These are phyloP conservation scores for Pantala flavescens DNA, from an alignment of 1,140 invertebrate species.

Conservation along the genomic window DNA sequence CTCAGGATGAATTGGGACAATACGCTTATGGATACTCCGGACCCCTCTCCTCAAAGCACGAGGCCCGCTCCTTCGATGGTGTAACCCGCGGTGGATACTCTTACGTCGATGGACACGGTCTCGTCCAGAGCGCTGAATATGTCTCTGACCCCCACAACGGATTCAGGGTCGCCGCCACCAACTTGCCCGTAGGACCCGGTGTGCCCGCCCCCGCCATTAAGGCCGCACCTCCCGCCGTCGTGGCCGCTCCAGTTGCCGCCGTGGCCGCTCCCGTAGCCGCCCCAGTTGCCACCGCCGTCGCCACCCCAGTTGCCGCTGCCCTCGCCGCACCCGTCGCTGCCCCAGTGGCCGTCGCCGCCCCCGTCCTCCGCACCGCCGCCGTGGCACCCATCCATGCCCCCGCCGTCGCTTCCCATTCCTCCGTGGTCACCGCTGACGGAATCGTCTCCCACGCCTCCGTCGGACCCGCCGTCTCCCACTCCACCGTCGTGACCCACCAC, in stretches of 20 bases:
- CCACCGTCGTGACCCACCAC: neutral
- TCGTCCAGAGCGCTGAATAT: conserved; percentile 36
- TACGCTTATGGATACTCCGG: conserved; percentile 21
- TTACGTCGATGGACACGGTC: conserved; percentile 25
- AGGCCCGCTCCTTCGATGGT: neutral
- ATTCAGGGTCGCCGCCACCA: conserved; percentile 53
- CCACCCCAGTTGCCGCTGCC: conserved; percentile 19
- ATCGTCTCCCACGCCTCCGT: neutral
- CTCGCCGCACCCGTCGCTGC: neutral
- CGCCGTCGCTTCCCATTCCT: neutral
- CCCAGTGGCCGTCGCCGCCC: neutral
- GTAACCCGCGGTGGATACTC: conserved; percentile 14
- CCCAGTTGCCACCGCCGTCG: conserved; percentile 22
- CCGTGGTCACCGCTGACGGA: neutral
- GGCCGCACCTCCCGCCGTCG: neutral
- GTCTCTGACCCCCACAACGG: conserved; percentile 46
- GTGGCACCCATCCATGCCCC: conserved; percentile 14
- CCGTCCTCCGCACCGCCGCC: neutral
- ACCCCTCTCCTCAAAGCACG: neutral
- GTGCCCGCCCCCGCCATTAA: conserved; percentile 19
- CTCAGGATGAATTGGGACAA: conserved; percentile 44
- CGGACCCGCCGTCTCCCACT: neutral
- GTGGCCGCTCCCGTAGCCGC: neutral
- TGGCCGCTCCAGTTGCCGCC: neutral
- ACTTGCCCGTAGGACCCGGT: conserved; percentile 38